Conservation (phyloP, 2,113 vertebrate genomes). For the Lutjanus erythropterus region DNA sequence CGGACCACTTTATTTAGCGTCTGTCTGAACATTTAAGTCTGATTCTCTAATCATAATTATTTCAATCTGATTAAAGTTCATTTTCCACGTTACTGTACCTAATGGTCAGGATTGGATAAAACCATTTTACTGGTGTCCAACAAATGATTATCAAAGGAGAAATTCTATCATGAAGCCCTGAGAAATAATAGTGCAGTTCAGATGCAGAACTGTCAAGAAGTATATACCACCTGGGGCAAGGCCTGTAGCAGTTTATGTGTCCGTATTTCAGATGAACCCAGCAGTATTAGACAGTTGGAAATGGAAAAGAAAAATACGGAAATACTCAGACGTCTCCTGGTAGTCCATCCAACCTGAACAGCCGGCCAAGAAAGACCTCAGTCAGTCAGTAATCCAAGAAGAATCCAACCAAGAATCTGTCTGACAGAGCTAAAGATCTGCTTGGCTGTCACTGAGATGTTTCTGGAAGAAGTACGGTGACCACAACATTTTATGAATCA, state of each 20-base stretch:
- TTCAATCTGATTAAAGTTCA: no score
- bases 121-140: no score
- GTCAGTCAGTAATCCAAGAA: no score
- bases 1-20: no score
- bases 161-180: not conserved
- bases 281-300: slow-evolving; percentile 32
- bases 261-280: not conserved
- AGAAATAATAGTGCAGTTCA: slow-evolving; percentile 8
- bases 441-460: slow-evolving; percentile 6
- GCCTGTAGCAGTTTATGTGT: not conserved
- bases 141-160: slow-evolving; percentile 1
- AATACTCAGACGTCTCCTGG: not conserved
- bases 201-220: not conserved
- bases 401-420: slow-evolving; percentile 27
- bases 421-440: slow-evolving; percentile 42
- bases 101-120: no score
- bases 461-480: slow-evolving; percentile 40
- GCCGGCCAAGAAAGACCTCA: slow-evolving; percentile 39
- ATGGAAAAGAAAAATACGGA: slow-evolving; percentile 33
- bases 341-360: slow-evolving; percentile 30
- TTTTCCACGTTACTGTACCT: no score
- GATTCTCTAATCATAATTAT: no score
- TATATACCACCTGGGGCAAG: not conserved
- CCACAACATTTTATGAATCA: slow-evolving; percentile 28
- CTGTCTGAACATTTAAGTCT: no score